Percentiles rank a stretch among this genome's conserved stretches.
phyloP scores from a whole-genome alignment of 1,140 invertebrate species.

The Eumaeus atala region DNA sequence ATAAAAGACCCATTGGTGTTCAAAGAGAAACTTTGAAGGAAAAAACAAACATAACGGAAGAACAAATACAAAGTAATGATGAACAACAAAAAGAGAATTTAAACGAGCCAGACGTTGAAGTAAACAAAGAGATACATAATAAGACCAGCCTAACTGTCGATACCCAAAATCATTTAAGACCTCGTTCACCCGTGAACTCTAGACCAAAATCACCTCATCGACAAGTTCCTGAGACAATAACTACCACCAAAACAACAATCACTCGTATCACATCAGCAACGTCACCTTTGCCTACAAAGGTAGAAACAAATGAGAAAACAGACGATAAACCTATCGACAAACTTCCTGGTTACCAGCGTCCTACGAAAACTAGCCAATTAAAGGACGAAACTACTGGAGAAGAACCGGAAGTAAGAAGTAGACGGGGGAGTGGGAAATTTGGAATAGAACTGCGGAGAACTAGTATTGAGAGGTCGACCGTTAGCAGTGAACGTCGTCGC shows the following conservation, averaged over 20 bases:
- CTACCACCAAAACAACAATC: conserved; percentile 33
- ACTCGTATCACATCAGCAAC: not conserved
- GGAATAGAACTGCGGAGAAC: conserved; percentile 77
- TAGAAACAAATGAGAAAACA: conserved; percentile 27
- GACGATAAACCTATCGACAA: conserved; percentile 40
- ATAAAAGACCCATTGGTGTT: conserved; percentile 26
- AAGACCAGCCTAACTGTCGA: conserved; percentile 6
- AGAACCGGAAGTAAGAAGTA: conserved; percentile 54
- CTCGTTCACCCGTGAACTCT: conserved; percentile 35
- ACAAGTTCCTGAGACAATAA: conserved; percentile 28
- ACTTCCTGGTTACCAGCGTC: conserved; percentile 48
- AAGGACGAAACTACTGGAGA: conserved; percentile 50
- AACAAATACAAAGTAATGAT: not conserved
- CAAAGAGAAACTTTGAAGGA: not conserved
- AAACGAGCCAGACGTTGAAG: conserved; percentile 26
- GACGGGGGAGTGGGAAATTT: conserved; percentile 76
- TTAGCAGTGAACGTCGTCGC: conserved; percentile 56
- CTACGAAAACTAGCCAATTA: conserved; percentile 55
- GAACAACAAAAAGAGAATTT: conserved; percentile 17
- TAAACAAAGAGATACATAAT: not conserved
- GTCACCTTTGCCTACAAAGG: not conserved
- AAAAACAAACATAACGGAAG: conserved; percentile 32
- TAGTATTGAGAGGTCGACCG: conserved; percentile 61
- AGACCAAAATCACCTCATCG: conserved; percentile 40
- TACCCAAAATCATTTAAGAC: conserved; percentile 30